phyloP scores from a whole-genome alignment of 2,113 vertebrate genomes.

The Gymnocephalus cernua region DNA sequence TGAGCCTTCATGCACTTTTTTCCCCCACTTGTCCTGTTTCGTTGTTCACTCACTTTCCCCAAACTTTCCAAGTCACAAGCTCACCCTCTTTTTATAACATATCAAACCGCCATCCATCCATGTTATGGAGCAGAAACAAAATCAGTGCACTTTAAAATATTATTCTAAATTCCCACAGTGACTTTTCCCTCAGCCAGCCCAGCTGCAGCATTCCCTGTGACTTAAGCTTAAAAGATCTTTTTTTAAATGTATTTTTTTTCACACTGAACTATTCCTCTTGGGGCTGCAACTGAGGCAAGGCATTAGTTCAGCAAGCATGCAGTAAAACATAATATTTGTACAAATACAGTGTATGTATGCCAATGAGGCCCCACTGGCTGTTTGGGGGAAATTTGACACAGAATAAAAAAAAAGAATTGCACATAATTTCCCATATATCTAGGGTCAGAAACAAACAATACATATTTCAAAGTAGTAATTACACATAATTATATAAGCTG shows the following conservation, averaged over 20 bases:
- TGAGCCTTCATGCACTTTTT: neutral
- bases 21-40: slow-evolving; percentile 16
- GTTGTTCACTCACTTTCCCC: slow-evolving; percentile 12
- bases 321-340: slow-evolving; percentile 47
- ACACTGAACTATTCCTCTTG: slow-evolving; percentile 47
- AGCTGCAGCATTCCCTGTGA: slow-evolving; percentile 16
- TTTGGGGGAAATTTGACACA: slow-evolving; percentile 29
- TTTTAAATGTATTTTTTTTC: too few species aligned
- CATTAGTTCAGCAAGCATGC: slow-evolving; percentile 55
- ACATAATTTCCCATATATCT: slow-evolving; percentile 11
- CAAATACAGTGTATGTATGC: slow-evolving; percentile 50
- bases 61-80: slow-evolving; percentile 23
- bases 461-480: slow-evolving; percentile 2
- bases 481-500: neutral
- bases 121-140: slow-evolving; percentile 17
- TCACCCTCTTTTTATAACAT: slow-evolving; percentile 1
- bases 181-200: slow-evolving; percentile 7
- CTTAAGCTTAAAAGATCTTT: slow-evolving; percentile 47
- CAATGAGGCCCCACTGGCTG: slow-evolving; percentile 45
- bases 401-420: slow-evolving; percentile 23
- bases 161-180: slow-evolving; percentile 39
- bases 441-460: neutral
- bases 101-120: neutral
- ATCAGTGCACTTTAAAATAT: slow-evolving; percentile 46
- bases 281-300: slow-evolving; percentile 32